Base-by-base conservation (phyloP, 2,888 invertebrate species). In the Microchrysa polita region DNA sequence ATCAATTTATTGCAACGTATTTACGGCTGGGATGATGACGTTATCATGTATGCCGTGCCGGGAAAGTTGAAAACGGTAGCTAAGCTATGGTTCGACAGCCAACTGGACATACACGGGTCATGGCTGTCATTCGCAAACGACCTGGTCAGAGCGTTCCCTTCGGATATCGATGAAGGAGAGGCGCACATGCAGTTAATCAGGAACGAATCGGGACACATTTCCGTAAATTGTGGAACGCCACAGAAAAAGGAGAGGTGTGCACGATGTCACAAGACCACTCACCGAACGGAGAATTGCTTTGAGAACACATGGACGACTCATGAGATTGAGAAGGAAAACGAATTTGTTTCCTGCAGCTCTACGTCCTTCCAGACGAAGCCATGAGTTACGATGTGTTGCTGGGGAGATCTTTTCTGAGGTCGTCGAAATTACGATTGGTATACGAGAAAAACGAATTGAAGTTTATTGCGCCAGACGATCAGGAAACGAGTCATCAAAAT, bases 91-190 rank as follows among this genome's bases (percentile, higher is more conserved):
- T 57, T n/a, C 57, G 57, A 67, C n/a, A 76, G 18, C 81, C 72
- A 78, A 79, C 73, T 79, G 79, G 53, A 80, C 77, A 69, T 80
- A 77, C 73, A 78, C 16, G 10, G 2, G 16, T 5, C 16, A 16
- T 52, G 53, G 53, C 5, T 16, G 18, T 53, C 53, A 53, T 53
- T 53, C 9, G 53, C 18, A 2, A 18, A n/a, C 52, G 52, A 52
- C 10, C 10, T 52, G 10, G 10, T 52, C n/a, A 2, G 52, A 52
- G 52, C 4, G 5, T 52, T 52, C 10, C 52, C 52, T 5, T 53
- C 53, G 18, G 53, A 53, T 2, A 18, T 16, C 18, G 18, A 53
- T 7, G 53, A 53, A 53, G 52, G 16, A 2, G 52, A 14, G 14
- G 52, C 16, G 10, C 52, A 52, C 52, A 16, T 16, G 16, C 14